Base-by-base conservation (phyloP, 1,140 invertebrate genomes). In the Atopsyche davidsoni region DNA sequence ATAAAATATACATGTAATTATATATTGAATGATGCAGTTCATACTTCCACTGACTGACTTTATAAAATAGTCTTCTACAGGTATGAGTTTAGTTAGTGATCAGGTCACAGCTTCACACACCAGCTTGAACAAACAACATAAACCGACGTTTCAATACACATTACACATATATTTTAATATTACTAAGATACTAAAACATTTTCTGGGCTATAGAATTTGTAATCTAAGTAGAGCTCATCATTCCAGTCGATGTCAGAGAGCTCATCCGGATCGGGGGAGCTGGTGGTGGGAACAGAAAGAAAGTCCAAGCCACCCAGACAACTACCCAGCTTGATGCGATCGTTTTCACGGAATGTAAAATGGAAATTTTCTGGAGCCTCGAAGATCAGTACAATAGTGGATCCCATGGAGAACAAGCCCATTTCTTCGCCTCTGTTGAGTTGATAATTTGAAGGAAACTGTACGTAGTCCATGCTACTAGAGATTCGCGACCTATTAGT, bases 371-470 rank as follows among this genome's bases (percentile, higher is more conserved):
- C 79, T 0, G 96, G 95, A 16, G 93, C 96, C 75, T 99, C 96
- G 68, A 99, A 99, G 2, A 99, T 73, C 1, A 99, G 67, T 2
- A 99, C 95, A 48, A 99, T 87, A 0, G 96, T 98, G 17, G 95
- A 98, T 9, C 96, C 96, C 73, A 99, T 86, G 62, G 96, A 87
- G 64, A 99, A 99, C 70, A 98, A 92, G 0, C 96, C 96, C 61
- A 99, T 87, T 25, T 87, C 73, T 58, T 95, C 85, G 1, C 94
- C 95, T 66, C 92, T 96, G 24, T 69, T 67, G 3, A 85, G 57
- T 9, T 61, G 58, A 24, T 54, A 64, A 3, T 65, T 9, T 0
- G 43, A 65, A 59, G 44, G 69, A 58, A 54, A 70, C 59, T 46
- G 62, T 62, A 32, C 64, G 59, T 51, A 78, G 60, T 21, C 67